These are phyloP conservation scores for Gandaritis pyraliata DNA, from an alignment of 2,888 invertebrate species.

Conservation along the genomic window DNA sequence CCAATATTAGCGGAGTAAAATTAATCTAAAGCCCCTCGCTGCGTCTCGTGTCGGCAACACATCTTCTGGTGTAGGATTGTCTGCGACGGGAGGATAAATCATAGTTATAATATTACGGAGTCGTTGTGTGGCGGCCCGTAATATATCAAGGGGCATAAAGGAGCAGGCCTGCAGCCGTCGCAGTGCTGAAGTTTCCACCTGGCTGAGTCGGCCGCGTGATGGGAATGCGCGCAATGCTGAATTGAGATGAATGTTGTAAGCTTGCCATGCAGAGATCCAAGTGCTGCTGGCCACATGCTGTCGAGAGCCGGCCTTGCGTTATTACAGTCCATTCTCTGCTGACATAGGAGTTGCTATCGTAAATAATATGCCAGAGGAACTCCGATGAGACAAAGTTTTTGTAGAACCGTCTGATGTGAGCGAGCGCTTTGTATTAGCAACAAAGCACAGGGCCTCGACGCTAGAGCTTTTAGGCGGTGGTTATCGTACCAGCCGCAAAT, in stretches of 20 bases:
- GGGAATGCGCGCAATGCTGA: constrained; percentile 47
- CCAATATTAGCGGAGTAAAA: constrained; percentile 59
- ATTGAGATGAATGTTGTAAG: constrained; percentile 58
- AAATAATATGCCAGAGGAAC: constrained; percentile 52
- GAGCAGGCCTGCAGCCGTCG: constrained; percentile 52
- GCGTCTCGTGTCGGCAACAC: constrained; percentile 55
- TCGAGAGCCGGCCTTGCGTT: constrained; percentile 20
- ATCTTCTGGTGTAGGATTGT: constrained; percentile 62
- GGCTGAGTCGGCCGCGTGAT: constrained; percentile 45
- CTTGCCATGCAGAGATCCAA: constrained; percentile 29
- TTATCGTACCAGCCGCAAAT: constrained; percentile 75
- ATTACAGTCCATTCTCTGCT: constrained; percentile 28
- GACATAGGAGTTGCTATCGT: constrained; percentile 31
- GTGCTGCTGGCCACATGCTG: constrained; percentile 21
- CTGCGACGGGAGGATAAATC: constrained; percentile 66
- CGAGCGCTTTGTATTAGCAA: constrained; percentile 75
- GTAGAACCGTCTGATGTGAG: constrained; percentile 66
- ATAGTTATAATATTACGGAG: constrained; percentile 71
- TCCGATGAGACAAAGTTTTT: constrained; percentile 67
- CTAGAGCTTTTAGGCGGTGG: constrained; percentile 78
- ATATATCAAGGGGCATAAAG: constrained; percentile 72
- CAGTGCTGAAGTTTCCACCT: constrained; percentile 48
- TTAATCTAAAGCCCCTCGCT: constrained; percentile 61
- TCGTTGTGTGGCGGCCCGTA: constrained; percentile 63
- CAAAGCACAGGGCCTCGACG: constrained; percentile 71